A percentile compares a stretch with the other conserved stretches of the same genome.
Conservation (phyloP, 2,797 vertebrate genomes). For the Phataginus tetradactyla region DNA sequence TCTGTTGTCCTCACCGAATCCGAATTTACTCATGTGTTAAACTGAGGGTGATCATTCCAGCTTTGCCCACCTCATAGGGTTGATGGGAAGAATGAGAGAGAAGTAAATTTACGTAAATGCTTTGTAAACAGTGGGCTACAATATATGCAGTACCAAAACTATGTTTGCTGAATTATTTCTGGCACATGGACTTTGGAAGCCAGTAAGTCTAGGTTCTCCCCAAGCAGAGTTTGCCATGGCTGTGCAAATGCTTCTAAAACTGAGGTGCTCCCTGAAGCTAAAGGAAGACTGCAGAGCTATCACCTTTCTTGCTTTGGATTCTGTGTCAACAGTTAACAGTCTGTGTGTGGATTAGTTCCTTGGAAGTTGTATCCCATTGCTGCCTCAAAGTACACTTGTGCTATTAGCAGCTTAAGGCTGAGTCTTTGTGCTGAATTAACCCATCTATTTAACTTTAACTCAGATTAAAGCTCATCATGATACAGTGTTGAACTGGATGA, state of each 20-base stretch:
- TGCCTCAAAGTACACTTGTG: background rate
- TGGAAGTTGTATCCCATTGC: background rate
- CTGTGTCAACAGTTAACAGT: background rate
- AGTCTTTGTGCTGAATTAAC: background rate
- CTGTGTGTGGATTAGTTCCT: background rate
- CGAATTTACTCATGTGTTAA: background rate
- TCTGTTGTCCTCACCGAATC: background rate
- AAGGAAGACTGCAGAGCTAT: background rate
- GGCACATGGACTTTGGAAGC: background rate
- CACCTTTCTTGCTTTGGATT: background rate
- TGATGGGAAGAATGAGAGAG: background rate
- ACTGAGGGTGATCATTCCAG: background rate
- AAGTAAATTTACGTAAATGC: background rate
- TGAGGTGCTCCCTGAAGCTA: background rate
- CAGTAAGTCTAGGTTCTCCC: background rate
- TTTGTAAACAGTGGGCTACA: background rate
- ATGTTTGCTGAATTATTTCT: background rate
- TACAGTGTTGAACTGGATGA: background rate
- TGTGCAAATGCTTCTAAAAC: background rate
- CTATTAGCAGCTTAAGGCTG: background rate
- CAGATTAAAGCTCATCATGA: background rate
- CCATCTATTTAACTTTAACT: background rate
- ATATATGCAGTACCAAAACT: background rate
- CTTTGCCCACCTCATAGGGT: background rate
- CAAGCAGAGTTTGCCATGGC: background rate